These are phyloP conservation scores for Corythornis cristatus DNA, from an alignment of 2,113 vertebrate species.

Conservation along the genomic window DNA sequence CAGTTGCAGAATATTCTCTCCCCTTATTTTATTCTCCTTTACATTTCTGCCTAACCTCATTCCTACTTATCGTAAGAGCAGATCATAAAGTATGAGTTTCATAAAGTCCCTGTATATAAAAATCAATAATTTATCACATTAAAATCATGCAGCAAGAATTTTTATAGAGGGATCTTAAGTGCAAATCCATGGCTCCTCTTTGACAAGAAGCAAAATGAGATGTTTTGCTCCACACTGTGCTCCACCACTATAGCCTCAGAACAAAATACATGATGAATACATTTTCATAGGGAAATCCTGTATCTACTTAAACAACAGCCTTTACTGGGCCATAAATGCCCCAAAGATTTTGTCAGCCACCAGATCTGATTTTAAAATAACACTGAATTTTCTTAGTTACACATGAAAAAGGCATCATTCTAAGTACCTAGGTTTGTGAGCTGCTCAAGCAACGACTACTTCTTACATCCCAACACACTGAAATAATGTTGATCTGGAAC, in stretches of 20 bases:
- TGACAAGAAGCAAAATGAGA: conserved; percentile 21
- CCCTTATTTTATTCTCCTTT: neutral
- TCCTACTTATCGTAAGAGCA: neutral
- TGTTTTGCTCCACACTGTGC: neutral
- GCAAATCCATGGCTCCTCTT: neutral
- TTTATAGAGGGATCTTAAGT: conserved; percentile 7
- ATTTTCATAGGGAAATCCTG: neutral
- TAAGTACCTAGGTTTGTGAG: neutral
- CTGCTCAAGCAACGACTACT: neutral
- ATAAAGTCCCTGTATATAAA: conserved; percentile 5
- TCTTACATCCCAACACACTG: neutral
- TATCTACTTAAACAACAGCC: neutral
- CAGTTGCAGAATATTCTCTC: neutral
- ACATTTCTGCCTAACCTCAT: conserved; percentile 12
- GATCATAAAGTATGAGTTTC: neutral
- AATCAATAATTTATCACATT: conserved; percentile 31
- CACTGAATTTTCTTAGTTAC: neutral
- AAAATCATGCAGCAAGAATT: neutral
- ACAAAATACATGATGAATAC: neutral
- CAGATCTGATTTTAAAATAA: neutral
- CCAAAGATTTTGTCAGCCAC: neutral
- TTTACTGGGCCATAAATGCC: neutral
- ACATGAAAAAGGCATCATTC: neutral
- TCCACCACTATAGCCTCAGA: neutral
- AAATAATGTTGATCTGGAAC: neutral